phyloP scores from a whole-genome alignment of 2,888 invertebrate genomes.

The Conomelus anceps region DNA sequence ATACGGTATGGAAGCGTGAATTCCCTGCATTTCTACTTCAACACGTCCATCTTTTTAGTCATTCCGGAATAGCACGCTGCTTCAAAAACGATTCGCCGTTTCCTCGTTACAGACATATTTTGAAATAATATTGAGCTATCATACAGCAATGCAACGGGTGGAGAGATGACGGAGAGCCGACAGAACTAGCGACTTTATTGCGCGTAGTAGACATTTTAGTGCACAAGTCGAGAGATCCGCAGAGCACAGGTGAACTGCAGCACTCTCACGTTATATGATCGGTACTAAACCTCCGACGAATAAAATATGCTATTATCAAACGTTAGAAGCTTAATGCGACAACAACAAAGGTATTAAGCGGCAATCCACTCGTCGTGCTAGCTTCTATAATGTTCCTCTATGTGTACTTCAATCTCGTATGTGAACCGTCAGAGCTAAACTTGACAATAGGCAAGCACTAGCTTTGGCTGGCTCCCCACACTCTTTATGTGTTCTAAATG shows the following conservation, averaged over 20 bases:
- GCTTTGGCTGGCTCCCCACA: not conserved
- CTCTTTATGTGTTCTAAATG: not conserved
- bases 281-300: not conserved
- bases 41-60: not conserved
- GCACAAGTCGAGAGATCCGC: not conserved
- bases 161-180: too few relatives aligned
- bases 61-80: not conserved
- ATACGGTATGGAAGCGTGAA: not conserved
- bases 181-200: not conserved
- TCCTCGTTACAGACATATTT: not conserved
- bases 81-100: not conserved
- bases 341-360: not conserved
- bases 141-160: not conserved
- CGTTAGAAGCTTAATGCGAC: not conserved
- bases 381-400: not conserved
- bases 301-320: not conserved
- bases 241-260: not conserved
- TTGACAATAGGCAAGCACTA: not conserved
- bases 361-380: not conserved
- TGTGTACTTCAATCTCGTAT: not conserved
- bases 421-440: not conserved
- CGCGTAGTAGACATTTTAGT: not conserved
- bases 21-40: not conserved
- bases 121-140: not conserved
- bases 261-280: not conserved